Percentiles rank a stretch among this genome's conserved stretches.
These are phyloP conservation scores for Myotis planiceps DNA, from an alignment of 2,797 vertebrate genomes.

Conservation along the genomic window DNA sequence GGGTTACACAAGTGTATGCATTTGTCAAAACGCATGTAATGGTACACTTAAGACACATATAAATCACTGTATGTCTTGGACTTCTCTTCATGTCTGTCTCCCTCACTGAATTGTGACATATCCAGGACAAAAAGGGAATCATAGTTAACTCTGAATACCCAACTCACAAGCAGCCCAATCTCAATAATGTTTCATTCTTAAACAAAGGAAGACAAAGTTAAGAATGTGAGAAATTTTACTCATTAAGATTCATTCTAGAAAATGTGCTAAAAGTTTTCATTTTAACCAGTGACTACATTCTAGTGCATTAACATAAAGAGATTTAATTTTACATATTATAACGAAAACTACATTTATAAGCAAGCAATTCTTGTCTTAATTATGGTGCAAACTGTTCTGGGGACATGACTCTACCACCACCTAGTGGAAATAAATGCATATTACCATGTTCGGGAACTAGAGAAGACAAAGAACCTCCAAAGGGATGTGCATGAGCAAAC, in stretches of 20 bases:
- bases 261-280: slow-evolving; percentile 12
- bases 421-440: slow-evolving; percentile 58
- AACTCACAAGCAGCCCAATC: neutral
- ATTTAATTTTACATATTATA: slow-evolving; percentile 59
- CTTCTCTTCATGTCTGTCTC: neutral
- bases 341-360: slow-evolving; percentile 60
- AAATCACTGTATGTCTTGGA: neutral
- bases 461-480: slow-evolving; percentile 51
- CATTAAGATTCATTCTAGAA: slow-evolving; percentile 33
- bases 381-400: neutral
- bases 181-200: slow-evolving; percentile 5
- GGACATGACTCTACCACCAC: slow-evolving; percentile 57
- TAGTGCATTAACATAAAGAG: slow-evolving; percentile 49
- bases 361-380: slow-evolving; percentile 56
- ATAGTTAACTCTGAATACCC: neutral
- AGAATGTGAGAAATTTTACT: slow-evolving; percentile 21
- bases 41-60: neutral
- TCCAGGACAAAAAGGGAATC: neutral
- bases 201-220: slow-evolving; percentile 36
- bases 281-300: slow-evolving; percentile 54
- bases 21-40: neutral
- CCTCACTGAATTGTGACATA: neutral
- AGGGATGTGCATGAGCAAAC: neutral
- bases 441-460: slow-evolving; percentile 8
- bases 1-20: neutral